Evolutionary conservation across 2,888 invertebrate genomes (phyloP).

Genomic region (Cecidostiba fungosa): DNA sequence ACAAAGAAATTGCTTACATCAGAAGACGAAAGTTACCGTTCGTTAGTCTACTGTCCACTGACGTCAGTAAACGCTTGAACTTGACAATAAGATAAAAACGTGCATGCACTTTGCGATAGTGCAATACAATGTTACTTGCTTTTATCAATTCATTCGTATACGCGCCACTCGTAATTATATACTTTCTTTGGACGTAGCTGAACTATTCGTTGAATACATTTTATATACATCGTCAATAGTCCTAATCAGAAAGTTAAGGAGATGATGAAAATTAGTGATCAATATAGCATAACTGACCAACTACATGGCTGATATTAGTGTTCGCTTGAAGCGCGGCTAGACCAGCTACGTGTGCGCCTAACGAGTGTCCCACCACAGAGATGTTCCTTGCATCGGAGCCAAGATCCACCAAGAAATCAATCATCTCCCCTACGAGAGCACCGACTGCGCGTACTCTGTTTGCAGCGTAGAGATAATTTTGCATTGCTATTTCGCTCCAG

Average conservation of each 20-base stretch:
- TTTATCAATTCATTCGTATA: neutral
- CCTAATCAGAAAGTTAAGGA: too few relatives aligned
- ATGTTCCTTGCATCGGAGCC: constrained; percentile 29
- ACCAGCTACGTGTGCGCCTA: constrained; percentile 65
- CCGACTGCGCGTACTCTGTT: constrained; percentile 45
- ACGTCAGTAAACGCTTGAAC: neutral
- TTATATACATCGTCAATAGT: too few relatives aligned
- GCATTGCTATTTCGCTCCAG: constrained; percentile 56
- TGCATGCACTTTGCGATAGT: neutral
- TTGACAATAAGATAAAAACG: neutral
- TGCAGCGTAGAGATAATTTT: constrained; percentile 43
- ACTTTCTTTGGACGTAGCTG: too few relatives aligned
- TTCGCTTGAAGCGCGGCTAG: constrained; percentile 46
- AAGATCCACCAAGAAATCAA: constrained; percentile 35
- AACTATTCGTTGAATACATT: too few relatives aligned
- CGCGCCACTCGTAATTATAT: neutral
- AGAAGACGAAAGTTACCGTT: neutral
- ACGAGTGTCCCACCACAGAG: constrained; percentile 62
- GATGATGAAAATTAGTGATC: too few relatives aligned
- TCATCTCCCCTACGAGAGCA: constrained; percentile 43
- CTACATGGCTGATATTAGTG: constrained; percentile 44
- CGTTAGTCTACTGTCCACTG: neutral
- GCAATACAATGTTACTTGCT: neutral
- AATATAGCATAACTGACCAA: constrained; percentile 8
- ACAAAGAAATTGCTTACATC: too few relatives aligned